Evolutionary conservation across 2,888 invertebrate genomes (phyloP).

Genomic region (Luperina testacea): DNA sequence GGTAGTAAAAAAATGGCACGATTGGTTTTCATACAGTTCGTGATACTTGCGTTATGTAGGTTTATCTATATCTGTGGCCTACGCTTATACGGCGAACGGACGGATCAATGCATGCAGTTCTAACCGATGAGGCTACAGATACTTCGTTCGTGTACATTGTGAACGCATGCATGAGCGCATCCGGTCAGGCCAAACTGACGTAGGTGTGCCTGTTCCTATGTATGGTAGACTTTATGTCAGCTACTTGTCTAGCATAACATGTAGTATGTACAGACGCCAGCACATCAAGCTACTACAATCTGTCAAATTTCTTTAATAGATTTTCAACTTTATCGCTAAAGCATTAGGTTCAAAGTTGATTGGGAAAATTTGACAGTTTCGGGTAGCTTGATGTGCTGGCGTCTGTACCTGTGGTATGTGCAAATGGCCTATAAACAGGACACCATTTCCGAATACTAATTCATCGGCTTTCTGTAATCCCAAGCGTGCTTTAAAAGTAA

Average conservation of each 20-base stretch:
- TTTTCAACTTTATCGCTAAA: no score
- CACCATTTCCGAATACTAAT: conserved; percentile 33
- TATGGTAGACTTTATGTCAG: background rate
- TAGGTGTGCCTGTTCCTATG: no score
- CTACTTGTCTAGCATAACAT: conserved; percentile 13
- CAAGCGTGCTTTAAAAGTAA: conserved; percentile 12
- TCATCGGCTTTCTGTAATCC: conserved; percentile 19
- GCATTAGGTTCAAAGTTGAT: no score
- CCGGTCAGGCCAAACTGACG: background rate
- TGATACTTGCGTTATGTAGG: no score
- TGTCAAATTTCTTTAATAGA: no score
- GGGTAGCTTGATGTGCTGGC: no score
- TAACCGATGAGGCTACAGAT: background rate
- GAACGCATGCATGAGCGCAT: background rate
- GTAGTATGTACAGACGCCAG: no score
- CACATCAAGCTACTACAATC: no score
- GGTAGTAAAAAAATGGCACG: no score
- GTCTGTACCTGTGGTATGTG: background rate
- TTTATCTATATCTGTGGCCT: no score
- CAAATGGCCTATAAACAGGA: conserved; percentile 23
- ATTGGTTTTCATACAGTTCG: no score
- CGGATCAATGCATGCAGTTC: background rate
- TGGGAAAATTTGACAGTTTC: no score
- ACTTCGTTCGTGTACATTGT: background rate
- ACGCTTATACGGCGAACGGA: background rate